phyloP scores from a whole-genome alignment of 1,140 invertebrate species.

The Drosophila orena region DNA sequence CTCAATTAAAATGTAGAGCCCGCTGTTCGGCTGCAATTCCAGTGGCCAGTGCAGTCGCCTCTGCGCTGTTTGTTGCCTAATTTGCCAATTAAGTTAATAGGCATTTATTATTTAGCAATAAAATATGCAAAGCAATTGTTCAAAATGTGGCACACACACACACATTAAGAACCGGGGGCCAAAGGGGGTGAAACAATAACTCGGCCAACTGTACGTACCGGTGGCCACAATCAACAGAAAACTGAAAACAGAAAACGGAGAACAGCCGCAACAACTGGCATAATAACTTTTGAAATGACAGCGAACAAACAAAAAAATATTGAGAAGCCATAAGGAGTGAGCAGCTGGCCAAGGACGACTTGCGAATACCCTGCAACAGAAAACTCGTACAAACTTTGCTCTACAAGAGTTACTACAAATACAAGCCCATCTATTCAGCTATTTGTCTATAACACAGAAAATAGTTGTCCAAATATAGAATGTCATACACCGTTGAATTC shows the following conservation, averaged over 20 bases:
- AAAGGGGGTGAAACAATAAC: slow-evolving; percentile 39
- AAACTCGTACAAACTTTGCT: background rate
- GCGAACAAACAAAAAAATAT: slow-evolving; percentile 67
- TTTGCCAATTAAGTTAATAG: slow-evolving; percentile 83
- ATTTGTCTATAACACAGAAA: no score
- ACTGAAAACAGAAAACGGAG: slow-evolving; percentile 28
- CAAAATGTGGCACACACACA: slow-evolving; percentile 68
- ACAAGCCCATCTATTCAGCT: no score
- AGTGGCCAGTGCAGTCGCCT: slow-evolving; percentile 48
- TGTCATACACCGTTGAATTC: no score
- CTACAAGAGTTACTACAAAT: no score
- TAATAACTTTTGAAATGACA: slow-evolving; percentile 80
- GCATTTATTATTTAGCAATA: slow-evolving; percentile 84
- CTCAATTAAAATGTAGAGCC: slow-evolving; percentile 57
- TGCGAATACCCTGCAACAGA: slow-evolving; percentile 33
- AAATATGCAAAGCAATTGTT: slow-evolving; percentile 82
- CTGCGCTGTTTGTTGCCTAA: slow-evolving; percentile 68
- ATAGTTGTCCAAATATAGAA: no score
- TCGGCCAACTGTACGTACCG: slow-evolving; percentile 66
- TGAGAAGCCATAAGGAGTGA: slow-evolving; percentile 21
- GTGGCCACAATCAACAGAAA: slow-evolving; percentile 60
- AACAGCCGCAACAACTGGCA: slow-evolving; percentile 54
- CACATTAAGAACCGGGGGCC: slow-evolving; percentile 5
- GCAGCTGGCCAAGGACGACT: slow-evolving; percentile 26
- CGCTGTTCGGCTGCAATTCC: slow-evolving; percentile 25